phyloP scores from a whole-genome alignment of 2,797 vertebrate species.

The Centropyge bicolor region DNA sequence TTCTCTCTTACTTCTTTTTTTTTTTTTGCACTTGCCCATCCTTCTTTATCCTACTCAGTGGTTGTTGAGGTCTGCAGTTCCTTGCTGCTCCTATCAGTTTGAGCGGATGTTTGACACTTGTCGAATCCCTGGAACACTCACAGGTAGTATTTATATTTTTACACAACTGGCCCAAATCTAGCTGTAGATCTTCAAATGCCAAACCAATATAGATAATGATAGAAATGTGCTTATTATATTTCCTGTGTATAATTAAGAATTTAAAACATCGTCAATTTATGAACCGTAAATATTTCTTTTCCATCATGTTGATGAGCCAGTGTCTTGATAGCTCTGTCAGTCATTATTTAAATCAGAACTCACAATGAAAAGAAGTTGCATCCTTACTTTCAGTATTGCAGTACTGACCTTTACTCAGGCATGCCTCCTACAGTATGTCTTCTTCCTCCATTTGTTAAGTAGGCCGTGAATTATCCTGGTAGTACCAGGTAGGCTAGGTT shows the following conservation, averaged over 20 bases:
- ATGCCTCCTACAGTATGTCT: not conserved
- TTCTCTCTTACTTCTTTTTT: slow-evolving; percentile 26
- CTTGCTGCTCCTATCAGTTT: slow-evolving; percentile 89
- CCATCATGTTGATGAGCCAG: slow-evolving; percentile 8
- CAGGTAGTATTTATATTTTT: slow-evolving; percentile 82
- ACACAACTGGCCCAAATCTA: slow-evolving; percentile 15
- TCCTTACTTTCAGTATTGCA: not conserved
- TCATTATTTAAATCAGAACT: not conserved
- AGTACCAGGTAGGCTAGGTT: not conserved
- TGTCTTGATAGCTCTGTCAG: not conserved
- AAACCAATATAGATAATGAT: not conserved
- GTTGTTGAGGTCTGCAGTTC: slow-evolving; percentile 90
- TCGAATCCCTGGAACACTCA: slow-evolving; percentile 84
- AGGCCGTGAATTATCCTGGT: not conserved
- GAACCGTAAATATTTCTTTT: not conserved
- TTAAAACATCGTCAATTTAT: not conserved
- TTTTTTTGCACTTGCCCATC: slow-evolving; percentile 39
- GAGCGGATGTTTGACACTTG: slow-evolving; percentile 88
- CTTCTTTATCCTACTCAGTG: slow-evolving; percentile 81
- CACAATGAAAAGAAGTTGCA: not conserved
- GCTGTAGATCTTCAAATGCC: slow-evolving; percentile 26
- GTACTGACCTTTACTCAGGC: not conserved
- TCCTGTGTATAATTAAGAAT: not conserved
- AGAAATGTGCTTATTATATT: not conserved
- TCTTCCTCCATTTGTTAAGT: not conserved